Evolutionary conservation across 2,113 vertebrate species (phyloP).

Genomic region (Brachypodius melanocephalos): DNA sequence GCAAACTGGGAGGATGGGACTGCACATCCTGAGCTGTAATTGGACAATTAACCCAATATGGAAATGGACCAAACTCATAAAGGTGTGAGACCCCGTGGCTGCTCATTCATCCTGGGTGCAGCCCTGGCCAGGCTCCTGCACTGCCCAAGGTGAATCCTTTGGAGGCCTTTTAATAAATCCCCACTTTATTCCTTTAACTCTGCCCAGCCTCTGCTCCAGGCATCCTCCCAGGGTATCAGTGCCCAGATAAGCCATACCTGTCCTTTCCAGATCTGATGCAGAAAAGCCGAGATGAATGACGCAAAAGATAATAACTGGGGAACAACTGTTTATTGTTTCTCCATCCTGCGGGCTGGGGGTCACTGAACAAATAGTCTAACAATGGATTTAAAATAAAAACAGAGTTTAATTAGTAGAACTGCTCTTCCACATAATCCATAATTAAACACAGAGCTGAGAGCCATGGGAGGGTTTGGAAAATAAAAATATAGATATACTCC

Average conservation of each 20-base stretch:
- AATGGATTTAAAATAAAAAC: background rate
- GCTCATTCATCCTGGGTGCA: fast-evolving
- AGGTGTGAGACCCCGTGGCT: background rate
- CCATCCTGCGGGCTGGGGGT: background rate
- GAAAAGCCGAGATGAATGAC: background rate
- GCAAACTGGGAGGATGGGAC: too few species aligned
- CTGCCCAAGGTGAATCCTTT: background rate
- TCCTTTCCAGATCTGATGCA: background rate
- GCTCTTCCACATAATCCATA: constrained; percentile 24
- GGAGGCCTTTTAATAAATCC: background rate
- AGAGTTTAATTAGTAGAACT: constrained; percentile 31
- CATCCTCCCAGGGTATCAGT: too few species aligned
- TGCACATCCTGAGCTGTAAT: too few species aligned
- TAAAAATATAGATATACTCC: constrained; percentile 33
- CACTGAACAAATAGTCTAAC: background rate
- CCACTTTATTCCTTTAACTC: fast-evolving
- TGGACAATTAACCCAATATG: background rate
- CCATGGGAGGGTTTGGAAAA: constrained; percentile 3
- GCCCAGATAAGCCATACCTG: fast-evolving
- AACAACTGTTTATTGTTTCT: background rate
- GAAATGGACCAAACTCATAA: background rate
- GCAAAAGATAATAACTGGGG: background rate
- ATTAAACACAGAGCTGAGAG: constrained; percentile 25
- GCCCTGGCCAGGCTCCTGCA: background rate
- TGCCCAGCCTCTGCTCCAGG: background rate